Conservation (phyloP, 2,888 invertebrate species). For the Alitta virens region DNA sequence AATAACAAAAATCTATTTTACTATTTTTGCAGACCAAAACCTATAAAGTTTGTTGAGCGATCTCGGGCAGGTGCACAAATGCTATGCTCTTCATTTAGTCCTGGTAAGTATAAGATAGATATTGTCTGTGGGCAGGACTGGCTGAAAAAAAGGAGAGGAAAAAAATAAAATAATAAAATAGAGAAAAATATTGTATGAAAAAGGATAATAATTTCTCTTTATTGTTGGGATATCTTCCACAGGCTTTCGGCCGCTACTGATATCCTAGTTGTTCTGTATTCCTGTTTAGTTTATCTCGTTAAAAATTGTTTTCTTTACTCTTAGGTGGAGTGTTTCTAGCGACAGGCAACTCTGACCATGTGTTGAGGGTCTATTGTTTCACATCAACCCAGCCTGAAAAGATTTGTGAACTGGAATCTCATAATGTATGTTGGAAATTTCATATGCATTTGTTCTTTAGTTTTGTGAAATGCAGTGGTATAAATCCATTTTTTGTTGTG, state of each 20-base stretch:
- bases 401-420: conserved; percentile 75
- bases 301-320: conserved; percentile 2
- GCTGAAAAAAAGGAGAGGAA: too few species aligned
- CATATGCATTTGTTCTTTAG: not conserved
- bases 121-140: too few species aligned
- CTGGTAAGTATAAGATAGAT: too few species aligned
- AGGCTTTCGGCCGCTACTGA: not conserved
- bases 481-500: not conserved
- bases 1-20: not conserved
- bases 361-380: conserved; percentile 85
- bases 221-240: not conserved
- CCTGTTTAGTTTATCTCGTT: not conserved
- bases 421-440: conserved; percentile 64
- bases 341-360: conserved; percentile 91
- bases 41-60: conserved; percentile 87
- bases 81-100: conserved; percentile 87
- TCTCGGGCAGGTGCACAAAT: conserved; percentile 93
- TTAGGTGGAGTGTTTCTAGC: conserved; percentile 85
- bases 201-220: too few species aligned
- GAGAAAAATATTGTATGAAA: too few species aligned
- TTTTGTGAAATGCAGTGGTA: too few species aligned
- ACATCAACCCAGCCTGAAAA: conserved; percentile 74
- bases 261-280: not conserved
- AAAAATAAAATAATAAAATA: too few species aligned
- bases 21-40: conserved; percentile 68